Evolutionary conservation across 2,888 invertebrate species (phyloP).

Genomic region (Agrochola lota): DNA sequence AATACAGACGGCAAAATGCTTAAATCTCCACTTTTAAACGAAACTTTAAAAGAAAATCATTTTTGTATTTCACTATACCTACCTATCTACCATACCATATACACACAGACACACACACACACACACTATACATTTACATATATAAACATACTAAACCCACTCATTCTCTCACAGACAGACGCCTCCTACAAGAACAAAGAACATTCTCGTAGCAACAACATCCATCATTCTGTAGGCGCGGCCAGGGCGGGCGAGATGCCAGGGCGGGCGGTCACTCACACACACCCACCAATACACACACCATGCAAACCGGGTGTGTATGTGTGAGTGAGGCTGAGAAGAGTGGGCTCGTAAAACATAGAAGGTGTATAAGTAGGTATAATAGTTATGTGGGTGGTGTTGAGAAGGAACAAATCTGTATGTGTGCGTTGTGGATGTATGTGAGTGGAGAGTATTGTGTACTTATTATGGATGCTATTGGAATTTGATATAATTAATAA

Average conservation of each 20-base stretch:
- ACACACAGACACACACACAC: background rate
- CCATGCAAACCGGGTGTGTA: background rate
- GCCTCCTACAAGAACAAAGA: constrained; percentile 53
- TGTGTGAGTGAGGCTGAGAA: constrained; percentile 48
- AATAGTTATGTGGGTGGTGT: constrained; percentile 3
- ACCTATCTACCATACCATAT: background rate
- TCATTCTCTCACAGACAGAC: constrained; percentile 24
- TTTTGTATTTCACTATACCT: background rate
- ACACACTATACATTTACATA: background rate
- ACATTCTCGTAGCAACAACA: constrained; percentile 50
- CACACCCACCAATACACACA: background rate
- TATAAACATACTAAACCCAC: background rate
- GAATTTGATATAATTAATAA: background rate
- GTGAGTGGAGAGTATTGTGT: background rate
- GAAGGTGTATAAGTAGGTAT: background rate
- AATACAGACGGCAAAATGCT: background rate
- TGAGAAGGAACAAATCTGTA: background rate
- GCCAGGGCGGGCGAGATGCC: constrained; percentile 70
- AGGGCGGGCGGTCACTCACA: constrained; percentile 66
- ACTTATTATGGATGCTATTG: background rate
- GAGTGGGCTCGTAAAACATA: constrained; percentile 23
- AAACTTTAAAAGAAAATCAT: background rate
- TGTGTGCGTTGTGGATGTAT: background rate
- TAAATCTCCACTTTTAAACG: background rate
- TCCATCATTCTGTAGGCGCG: constrained; percentile 58